A percentile compares a stretch with the other conserved stretches of the same genome.
These are phyloP conservation scores for Electrophaes corylata DNA, from an alignment of 2,888 invertebrate species.

Conservation along the genomic window DNA sequence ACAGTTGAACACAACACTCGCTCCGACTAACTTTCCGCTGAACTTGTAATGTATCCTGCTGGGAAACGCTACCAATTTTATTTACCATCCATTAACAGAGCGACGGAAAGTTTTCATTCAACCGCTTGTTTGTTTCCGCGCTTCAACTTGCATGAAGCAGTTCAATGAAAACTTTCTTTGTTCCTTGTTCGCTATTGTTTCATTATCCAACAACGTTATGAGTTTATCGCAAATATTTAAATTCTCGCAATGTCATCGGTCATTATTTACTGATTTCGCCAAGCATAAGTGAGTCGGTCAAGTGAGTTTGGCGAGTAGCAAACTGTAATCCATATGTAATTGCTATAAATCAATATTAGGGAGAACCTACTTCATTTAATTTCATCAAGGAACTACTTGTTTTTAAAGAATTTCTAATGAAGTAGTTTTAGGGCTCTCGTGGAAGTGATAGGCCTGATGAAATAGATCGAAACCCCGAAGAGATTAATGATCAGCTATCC, in stretches of 20 bases:
- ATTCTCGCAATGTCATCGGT: neutral
- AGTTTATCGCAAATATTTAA: neutral
- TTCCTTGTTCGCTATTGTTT: conserved; percentile 3
- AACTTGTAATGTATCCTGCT: conserved; percentile 24
- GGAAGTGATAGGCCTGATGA: neutral
- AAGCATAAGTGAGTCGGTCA: too few species aligned
- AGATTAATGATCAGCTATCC: conserved; percentile 16
- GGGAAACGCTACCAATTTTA: conserved; percentile 12
- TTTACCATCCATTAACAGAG: conserved; percentile 23
- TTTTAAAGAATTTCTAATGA: neutral
- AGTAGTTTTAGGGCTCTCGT: neutral
- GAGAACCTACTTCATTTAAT: neutral
- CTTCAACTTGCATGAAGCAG: conserved; percentile 17
- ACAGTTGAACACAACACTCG: conserved; percentile 1
- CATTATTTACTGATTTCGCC: neutral
- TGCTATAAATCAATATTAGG: neutral
- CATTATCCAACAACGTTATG: neutral
- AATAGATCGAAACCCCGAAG: neutral
- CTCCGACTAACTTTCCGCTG: conserved; percentile 10
- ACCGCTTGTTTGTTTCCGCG: conserved; percentile 19
- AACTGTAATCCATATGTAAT: too few species aligned
- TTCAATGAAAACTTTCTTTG: neutral
- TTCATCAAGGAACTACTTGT: neutral
- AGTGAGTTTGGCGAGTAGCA: too few species aligned
- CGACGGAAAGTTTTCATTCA: conserved; percentile 20